Base-by-base conservation (phyloP, 64 coral and sea anemone genomes). In the Cladopsammia gracilis region DNA sequence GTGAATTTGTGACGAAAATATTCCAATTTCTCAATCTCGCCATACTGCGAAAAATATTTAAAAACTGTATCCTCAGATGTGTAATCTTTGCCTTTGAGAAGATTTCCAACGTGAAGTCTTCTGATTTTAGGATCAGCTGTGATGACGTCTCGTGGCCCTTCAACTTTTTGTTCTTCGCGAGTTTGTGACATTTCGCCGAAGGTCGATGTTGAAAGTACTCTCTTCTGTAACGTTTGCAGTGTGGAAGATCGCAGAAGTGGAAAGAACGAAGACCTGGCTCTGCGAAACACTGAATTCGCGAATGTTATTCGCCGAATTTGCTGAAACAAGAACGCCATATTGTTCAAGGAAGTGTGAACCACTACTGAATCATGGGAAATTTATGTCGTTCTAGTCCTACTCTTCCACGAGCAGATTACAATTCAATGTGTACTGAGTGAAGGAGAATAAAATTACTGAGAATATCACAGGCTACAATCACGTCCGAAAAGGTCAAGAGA, bases 1-100 rank as follows among this genome's bases (percentile, higher is more conserved):
- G 44, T 75, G 16, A 75, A 6, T 43, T 75, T 48, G 46, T 75
- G 26, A n/a, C 72, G 72, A 43, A 75, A 75, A 50, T 48, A 75
- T 15, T 75, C 72, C 46, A 75, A 10, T 8, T 18, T 15, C 15
- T 75, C 72, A 48, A 75, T 75, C 72, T 49, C 47, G 0, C 72
- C 72, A 75, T 46, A 75, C 72, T 75, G 44, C 16, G 72, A 75
- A 50, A 75, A 75, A 15, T 75, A 75, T 75, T 75, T 45, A 24
- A 75, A 75, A 9, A 75, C 15, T 49, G 45, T 75, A 49, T 75
- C 72, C 16, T 75, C 72, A 49, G 45, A 19, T 7, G 46, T 49
- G 14, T 19, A 50, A 14, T 25, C 65, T 75, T 49, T 18, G 4
- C 46, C 44, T 19, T 75, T 50, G 10, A 49, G 13, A 49, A 75